These are phyloP conservation scores for Sebastes oblongus DNA, from an alignment of 2,797 vertebrate species.

Conservation along the genomic window DNA sequence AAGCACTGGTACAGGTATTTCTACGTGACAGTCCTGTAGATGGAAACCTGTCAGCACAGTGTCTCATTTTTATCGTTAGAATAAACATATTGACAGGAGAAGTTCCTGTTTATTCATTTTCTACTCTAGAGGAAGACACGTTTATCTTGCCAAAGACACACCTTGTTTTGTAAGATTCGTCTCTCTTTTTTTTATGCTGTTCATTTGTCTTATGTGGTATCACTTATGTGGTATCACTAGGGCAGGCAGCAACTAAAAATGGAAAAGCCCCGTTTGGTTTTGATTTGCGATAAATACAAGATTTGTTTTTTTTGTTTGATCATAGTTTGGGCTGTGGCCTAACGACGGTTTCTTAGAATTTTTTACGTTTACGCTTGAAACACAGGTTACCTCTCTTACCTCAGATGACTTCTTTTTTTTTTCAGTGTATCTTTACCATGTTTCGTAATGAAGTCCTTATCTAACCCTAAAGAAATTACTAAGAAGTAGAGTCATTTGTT, in stretches of 20 bases:
- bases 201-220: slow-evolving; percentile 77
- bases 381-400: slow-evolving; percentile 1
- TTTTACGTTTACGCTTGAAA: slow-evolving; percentile 19
- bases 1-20: slow-evolving; percentile 1
- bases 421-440: neutral
- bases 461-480: neutral
- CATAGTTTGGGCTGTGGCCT: slow-evolving; percentile 62
- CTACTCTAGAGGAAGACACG: slow-evolving; percentile 13
- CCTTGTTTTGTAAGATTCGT: slow-evolving; percentile 59
- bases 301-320: slow-evolving; percentile 65
- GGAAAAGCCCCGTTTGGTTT: slow-evolving; percentile 76
- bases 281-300: slow-evolving; percentile 63
- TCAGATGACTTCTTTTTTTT: neutral
- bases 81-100: slow-evolving; percentile 20
- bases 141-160: slow-evolving; percentile 61
- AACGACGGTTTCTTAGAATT: slow-evolving; percentile 75
- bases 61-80: neutral
- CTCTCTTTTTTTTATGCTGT: slow-evolving; percentile 32
- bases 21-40: neutral
- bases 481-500: neutral
- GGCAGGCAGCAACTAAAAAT: slow-evolving; percentile 60
- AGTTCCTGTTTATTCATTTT: slow-evolving; percentile 64
- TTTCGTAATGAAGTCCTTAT: neutral
- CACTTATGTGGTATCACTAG: slow-evolving; percentile 73
- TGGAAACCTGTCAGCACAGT: neutral